Conservation (phyloP, 2,797 vertebrate genomes). For the Typhlichthys subterraneus region DNA sequence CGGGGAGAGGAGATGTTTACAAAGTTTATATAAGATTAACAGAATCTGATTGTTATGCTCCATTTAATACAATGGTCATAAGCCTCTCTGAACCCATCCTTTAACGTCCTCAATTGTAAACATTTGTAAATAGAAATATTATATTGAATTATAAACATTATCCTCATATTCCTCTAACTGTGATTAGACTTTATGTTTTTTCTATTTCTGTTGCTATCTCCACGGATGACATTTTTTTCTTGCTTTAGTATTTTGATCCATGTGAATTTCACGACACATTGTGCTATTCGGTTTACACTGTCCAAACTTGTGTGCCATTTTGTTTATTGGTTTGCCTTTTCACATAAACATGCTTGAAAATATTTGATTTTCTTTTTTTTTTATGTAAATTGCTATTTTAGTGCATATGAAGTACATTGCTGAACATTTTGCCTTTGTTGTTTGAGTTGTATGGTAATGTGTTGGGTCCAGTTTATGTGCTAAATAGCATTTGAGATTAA, state of each 20-base stretch:
- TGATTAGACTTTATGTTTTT: constrained; percentile 48
- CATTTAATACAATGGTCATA: constrained; percentile 48
- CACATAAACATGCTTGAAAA: constrained; percentile 69
- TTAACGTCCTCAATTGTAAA: constrained; percentile 67
- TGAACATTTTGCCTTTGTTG: constrained; percentile 50
- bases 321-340: constrained; percentile 77
- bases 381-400: constrained; percentile 67
- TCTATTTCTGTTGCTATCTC: constrained; percentile 46
- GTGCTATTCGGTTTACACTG: constrained; percentile 63
- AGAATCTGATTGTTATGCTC: constrained; percentile 72
- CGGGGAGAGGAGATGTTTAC: constrained; percentile 67
- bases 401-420: constrained; percentile 66
- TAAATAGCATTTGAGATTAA: constrained; percentile 50
- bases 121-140: constrained; percentile 79
- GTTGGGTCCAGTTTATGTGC: constrained; percentile 59
- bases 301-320: constrained; percentile 72
- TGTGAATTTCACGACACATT: constrained; percentile 59
- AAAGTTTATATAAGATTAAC: constrained; percentile 70
- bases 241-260: constrained; percentile 53
- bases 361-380: constrained; percentile 44
- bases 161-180: constrained; percentile 63
- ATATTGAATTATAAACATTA: constrained; percentile 76
- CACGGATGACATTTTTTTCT: constrained; percentile 35
- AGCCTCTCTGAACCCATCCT: constrained; percentile 50
- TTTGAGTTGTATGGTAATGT: constrained; percentile 69